Base-by-base conservation (phyloP, 37 sponge, comb jelly and placozoan species). In the Haliclona indistincta region DNA sequence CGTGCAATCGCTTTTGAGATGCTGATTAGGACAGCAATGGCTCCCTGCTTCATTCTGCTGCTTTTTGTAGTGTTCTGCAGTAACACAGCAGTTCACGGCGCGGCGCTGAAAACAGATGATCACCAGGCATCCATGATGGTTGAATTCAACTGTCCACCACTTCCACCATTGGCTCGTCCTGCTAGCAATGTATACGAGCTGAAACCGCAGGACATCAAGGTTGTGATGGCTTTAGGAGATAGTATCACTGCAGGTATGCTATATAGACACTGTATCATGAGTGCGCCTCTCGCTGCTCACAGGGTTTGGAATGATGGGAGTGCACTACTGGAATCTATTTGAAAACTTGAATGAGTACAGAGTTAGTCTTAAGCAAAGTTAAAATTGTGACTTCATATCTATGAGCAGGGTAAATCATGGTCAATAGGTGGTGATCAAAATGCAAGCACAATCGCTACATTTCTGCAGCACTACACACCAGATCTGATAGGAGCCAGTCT, bases 161-260 rank as follows among this genome's bases (percentile, higher is more conserved):
- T 91, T 10, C 87, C 92, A 2, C 92, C 92, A 1, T 70, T 86
- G 62, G 32, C 78, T 4, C 40, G 47, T 32, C 88, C 93, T 7
- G 93, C 88, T 5, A 61, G 43, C 71, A 80, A 68, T n/a, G 93
- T 92, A 26, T 60, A 87, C 63, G 81, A 84, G 56, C 85, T 92
- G 71, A 75, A 56, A 63, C 93, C 93, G 3, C 93, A 92, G 53
- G 88, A 92, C 67, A 87, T 92, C 40, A 87, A 87, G 49, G 93
- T 92, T 2, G 88, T 92, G 15, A 92, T 92, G 93, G 84, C 88
- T 5, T 42, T 92, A 17, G 93, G 93, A 19, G 93, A 92, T 85
- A 92, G 93, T 53, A 71, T 92, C 34, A 92, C 93, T 36, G 93
- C 93, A 54, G 93, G 93, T 87, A 78, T 58, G 25, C n/a, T 20